Evolutionary conservation across 2,797 vertebrate genomes (phyloP), one percentile per base, ranked within the genome.

Genomic region (Xenopus petersii): DNA sequence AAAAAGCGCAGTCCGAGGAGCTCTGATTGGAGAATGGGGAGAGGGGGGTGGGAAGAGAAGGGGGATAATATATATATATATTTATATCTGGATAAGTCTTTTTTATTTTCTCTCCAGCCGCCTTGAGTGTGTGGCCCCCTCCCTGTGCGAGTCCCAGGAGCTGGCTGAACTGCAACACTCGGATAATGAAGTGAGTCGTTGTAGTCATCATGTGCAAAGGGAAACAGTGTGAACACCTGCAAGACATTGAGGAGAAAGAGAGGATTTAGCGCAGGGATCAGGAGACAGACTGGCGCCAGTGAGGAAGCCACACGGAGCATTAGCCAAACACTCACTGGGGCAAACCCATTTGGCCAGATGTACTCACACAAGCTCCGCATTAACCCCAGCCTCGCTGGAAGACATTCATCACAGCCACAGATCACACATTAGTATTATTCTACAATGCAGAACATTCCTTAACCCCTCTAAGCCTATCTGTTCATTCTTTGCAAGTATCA

Each of bases 241-340:
- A 96, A 96, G 91, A 96, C 92, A 98, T 94, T 92, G 94, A 93
- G 86, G 21, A 21, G 21, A 21, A 91, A 95, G 84, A 94, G 90
- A 92, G 93, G 85, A 93, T 96, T 97, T 94, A 96, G 93, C 83
- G 94, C 94, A 93, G 90, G 85, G 91, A 94, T 93, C 92, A 96
- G 94, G 93, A 92, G 95, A 96, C 95, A 94, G 94, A 88, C 95
- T 94, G 96, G 97, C 95, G 95, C 95, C 95, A 93, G 92, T 84
- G 93, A 95, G 94, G 95, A 96, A 98, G 95, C 96, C 96, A 87
- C 95, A 94, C 93, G 93, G 92, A 95, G 93, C 94, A 95, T 94
- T 93, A 95, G 95, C 94, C 94, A 95, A 96, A 97, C 95, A 95
- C 94, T 95, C 93, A 88, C 89, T 94, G 92, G 91, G 94, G 94